These are phyloP conservation scores for Bombyx mori DNA, from an alignment of 1,140 invertebrate genomes.

Conservation along the genomic window ASM3026992v2 NC_085117.1:6378501-6379000, in stretches of 20 bases:
- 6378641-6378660: background rate
- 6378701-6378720: constrained; percentile 11
- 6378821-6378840: constrained; percentile 9
- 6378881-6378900: constrained; percentile 6
- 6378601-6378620: constrained; percentile 18
- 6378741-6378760: background rate
- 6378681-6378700: background rate
- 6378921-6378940: constrained; percentile 5
- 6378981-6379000: constrained; percentile 45
- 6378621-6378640: constrained; percentile 8
- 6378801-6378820: constrained; percentile 16
- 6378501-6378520: constrained; percentile 37
- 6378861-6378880: constrained; percentile 10
- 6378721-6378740: constrained; percentile 4
- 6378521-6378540: constrained; percentile 46
- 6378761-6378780: background rate
- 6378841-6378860: constrained; percentile 7
- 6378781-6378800: background rate
- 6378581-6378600: constrained; percentile 9
- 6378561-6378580: constrained; percentile 21
- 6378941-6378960: constrained; percentile 29
- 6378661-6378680: too few species aligned
- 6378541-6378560: constrained; percentile 30
- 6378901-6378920: constrained; percentile 21
- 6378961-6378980: constrained; percentile 52